Conservation (phyloP, 2,113 vertebrate species). For the Aptenodytes patagonicus region DNA sequence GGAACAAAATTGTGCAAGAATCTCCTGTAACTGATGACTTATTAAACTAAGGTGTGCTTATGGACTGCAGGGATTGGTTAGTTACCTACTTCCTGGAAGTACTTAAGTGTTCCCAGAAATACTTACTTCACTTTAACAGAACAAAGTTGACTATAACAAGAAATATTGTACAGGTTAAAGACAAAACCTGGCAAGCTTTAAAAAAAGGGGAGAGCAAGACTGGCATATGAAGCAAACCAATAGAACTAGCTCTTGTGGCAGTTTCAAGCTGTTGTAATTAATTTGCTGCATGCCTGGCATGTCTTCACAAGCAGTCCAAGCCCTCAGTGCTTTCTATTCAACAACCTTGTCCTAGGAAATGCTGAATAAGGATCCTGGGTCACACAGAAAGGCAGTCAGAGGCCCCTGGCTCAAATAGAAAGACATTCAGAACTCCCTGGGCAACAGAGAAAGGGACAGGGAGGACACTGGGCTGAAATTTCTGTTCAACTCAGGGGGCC, state of each 20-base stretch:
- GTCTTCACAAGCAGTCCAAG: background rate
- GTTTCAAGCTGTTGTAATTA: background rate
- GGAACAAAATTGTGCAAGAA: background rate
- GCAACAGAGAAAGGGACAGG: background rate
- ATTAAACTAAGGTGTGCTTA: constrained; percentile 6
- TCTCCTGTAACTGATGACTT: background rate
- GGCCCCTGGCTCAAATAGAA: background rate
- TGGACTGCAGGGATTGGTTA: background rate
- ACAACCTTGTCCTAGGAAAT: background rate
- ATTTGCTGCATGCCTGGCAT: background rate
- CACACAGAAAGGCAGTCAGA: background rate
- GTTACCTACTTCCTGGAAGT: background rate
- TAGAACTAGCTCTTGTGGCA: background rate
- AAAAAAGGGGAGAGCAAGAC: background rate
- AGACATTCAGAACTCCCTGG: background rate
- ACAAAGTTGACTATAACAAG: background rate
- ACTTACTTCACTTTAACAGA: background rate
- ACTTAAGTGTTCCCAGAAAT: background rate
- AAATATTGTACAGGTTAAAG: background rate
- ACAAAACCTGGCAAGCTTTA: background rate
- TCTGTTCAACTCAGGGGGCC: background rate
- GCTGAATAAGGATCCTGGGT: background rate
- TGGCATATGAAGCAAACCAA: background rate
- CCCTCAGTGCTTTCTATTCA: background rate
- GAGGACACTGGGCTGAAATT: background rate